Conservation (phyloP, 2,888 invertebrate species). For the Agrotis segetum region DNA sequence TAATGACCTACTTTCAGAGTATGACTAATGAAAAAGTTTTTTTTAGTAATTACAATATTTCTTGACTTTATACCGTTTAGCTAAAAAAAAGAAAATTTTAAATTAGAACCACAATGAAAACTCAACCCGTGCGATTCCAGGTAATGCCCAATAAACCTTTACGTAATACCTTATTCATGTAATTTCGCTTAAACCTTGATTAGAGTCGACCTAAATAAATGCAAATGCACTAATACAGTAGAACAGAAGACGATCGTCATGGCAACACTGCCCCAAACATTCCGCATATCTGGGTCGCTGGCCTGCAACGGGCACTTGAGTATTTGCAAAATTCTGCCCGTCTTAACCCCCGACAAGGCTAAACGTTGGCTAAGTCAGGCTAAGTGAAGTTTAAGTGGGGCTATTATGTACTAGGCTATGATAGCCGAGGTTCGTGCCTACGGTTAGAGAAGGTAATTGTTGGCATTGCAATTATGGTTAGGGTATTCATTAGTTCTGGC, state of each 20-base stretch:
- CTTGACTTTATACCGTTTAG: too few species aligned
- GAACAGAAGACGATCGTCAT: conserved; percentile 67
- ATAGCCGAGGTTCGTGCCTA: conserved; percentile 36
- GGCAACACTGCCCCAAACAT: conserved; percentile 83
- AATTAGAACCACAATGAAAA: background rate
- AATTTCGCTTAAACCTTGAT: conserved; percentile 36
- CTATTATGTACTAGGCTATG: conserved; percentile 46
- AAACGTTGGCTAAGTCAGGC: conserved; percentile 37
- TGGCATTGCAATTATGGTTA: conserved; percentile 33
- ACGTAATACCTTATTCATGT: conserved; percentile 11
- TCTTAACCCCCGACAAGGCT: conserved; percentile 35
- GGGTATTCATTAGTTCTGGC: background rate
- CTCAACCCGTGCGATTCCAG: background rate
- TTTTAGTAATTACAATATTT: too few species aligned
- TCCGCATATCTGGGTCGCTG: conserved; percentile 77
- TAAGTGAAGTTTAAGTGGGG: conserved; percentile 43
- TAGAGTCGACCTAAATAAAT: conserved; percentile 54
- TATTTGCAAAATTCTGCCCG: conserved; percentile 72
- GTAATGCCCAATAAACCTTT: background rate
- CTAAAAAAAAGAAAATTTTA: background rate
- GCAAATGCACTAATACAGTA: conserved; percentile 55
- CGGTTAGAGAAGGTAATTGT: conserved; percentile 11
- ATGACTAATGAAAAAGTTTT: too few species aligned
- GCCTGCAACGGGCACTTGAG: conserved; percentile 57
- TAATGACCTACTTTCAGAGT: too few species aligned